phyloP scores from a whole-genome alignment of 2,113 vertebrate genomes.

The Labeo catla region DNA sequence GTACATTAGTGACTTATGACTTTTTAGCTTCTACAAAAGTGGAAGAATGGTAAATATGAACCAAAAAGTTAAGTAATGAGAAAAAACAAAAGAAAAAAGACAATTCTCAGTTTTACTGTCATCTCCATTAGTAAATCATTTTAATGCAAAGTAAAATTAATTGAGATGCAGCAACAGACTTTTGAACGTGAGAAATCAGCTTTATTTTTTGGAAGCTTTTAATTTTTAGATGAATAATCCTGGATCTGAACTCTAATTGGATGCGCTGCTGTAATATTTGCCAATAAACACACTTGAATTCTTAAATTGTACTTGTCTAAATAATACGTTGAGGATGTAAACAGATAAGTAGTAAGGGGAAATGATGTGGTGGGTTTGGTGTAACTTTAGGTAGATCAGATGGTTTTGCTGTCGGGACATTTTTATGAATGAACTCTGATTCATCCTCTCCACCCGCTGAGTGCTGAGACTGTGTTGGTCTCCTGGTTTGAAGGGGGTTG shows the following conservation, averaged over 20 bases:
- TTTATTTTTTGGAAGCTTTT: too few species aligned
- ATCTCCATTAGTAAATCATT: neutral
- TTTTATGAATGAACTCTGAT: slow-evolving; percentile 12
- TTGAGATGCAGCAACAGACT: too few species aligned
- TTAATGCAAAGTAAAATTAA: neutral
- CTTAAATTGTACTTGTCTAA: neutral
- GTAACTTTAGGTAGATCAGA: neutral
- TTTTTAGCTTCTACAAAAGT: neutral
- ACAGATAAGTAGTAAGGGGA: neutral
- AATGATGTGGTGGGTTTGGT: neutral
- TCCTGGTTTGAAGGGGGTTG: neutral
- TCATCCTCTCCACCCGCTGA: neutral
- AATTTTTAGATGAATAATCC: neutral
- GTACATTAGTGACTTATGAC: neutral
- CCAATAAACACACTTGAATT: neutral
- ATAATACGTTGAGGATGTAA: neutral
- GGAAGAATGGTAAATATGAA: neutral
- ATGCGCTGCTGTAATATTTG: neutral
- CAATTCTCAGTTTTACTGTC: neutral
- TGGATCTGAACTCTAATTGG: neutral
- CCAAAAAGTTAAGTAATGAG: neutral
- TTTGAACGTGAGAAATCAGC: too few species aligned
- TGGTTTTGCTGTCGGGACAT: neutral
- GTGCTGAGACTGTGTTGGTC: slow-evolving; percentile 7
- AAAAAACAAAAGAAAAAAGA: too few species aligned